A percentile compares a stretch with the other conserved stretches of the same genome.
Evolutionary conservation across 1,140 invertebrate genomes (phyloP).

Genomic region (Aphelinus certus): DNA sequence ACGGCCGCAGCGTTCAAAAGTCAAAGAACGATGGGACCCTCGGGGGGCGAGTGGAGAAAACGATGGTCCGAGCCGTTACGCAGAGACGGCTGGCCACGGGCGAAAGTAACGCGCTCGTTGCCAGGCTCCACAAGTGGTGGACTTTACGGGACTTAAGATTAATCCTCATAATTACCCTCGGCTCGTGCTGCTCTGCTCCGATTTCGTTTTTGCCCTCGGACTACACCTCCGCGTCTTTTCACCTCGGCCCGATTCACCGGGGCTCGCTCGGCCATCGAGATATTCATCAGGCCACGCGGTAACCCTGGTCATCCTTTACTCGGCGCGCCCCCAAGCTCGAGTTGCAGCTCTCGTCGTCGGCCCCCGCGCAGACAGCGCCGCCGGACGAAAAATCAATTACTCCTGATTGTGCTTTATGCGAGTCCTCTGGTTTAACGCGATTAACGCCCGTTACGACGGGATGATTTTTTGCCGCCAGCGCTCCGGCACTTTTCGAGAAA

Average conservation of each 20-base stretch:
- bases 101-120: conserved; percentile 18
- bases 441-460: conserved; percentile 21
- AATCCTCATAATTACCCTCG: conserved; percentile 64
- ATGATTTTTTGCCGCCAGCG: conserved; percentile 15
- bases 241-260: conserved; percentile 2
- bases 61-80: neutral
- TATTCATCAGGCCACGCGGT: conserved; percentile 53
- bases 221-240: conserved; percentile 14
- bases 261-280: conserved; percentile 50
- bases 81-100: neutral
- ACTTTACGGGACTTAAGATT: conserved; percentile 66
- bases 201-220: conserved; percentile 40
- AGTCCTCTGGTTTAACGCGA: conserved; percentile 31
- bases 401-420: conserved; percentile 37
- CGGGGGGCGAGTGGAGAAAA: neutral
- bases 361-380: neutral
- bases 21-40: too few relatives aligned
- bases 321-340: neutral
- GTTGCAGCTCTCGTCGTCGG: neutral
- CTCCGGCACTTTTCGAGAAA: neutral
- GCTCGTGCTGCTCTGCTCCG: conserved; percentile 32
- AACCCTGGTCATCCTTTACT: conserved; percentile 49
- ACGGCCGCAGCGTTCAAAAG: too few relatives aligned
- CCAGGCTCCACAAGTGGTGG: conserved; percentile 63
- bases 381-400: conserved; percentile 41